Conservation (phyloP, 2,888 invertebrate species). For the Salpingus planirostris region DNA sequence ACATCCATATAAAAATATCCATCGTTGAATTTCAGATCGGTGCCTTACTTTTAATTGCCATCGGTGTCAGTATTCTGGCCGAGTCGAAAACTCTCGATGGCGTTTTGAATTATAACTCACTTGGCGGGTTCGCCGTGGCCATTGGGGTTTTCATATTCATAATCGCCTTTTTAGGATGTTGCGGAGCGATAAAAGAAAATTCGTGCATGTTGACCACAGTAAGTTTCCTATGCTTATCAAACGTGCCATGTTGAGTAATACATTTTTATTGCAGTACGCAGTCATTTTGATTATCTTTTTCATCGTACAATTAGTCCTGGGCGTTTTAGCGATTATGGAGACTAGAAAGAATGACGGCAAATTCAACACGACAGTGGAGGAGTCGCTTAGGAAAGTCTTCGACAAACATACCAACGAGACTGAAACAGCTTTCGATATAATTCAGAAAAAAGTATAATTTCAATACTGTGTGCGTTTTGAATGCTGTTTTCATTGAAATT, state of each 20-base stretch:
- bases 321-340: slow-evolving; percentile 8
- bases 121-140: slow-evolving; percentile 11
- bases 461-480: no score
- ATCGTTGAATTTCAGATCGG: no score
- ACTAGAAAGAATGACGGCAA: slow-evolving; percentile 3
- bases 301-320: slow-evolving; percentile 12
- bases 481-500: no score
- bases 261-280: slow-evolving; percentile 12
- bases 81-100: no score
- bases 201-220: no score
- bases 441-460: no score
- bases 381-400: slow-evolving; percentile 6
- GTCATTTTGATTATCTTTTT: slow-evolving; percentile 8
- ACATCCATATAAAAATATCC: no score
- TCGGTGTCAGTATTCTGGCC: slow-evolving; percentile 11
- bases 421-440: no score
- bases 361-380: slow-evolving; percentile 4
- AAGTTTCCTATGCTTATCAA: no score
- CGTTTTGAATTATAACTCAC: slow-evolving; percentile 7
- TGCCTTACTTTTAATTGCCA: slow-evolving; percentile 9
- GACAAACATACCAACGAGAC: no score
- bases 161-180: slow-evolving; percentile 2
- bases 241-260: no score
- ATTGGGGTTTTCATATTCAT: slow-evolving; percentile 10
- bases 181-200: neutral